Evolutionary conservation across 2,797 vertebrate genomes (phyloP), one percentile per base, ranked within the genome.

Genomic region (Fistularia tabacaria): DNA sequence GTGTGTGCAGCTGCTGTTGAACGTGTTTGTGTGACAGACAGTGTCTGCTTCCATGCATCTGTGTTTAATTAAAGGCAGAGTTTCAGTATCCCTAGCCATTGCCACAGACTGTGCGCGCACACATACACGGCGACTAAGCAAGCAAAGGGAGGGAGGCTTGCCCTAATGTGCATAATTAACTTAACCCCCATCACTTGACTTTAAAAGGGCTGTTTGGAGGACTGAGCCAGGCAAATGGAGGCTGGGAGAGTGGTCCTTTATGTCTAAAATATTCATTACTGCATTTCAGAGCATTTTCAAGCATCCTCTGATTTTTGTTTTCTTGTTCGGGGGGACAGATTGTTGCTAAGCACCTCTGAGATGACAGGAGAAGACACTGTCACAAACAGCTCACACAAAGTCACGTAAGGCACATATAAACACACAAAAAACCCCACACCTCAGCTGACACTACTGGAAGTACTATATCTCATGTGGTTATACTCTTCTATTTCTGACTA

Each of bases 21-120:
- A 78, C 83, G 77, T 77, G 80, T 73, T 76, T 87, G 78, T 87
- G 74, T 87, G 86, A 92, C 90, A 92, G 90, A 92, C 90, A 92
- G 90, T 88, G 90, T 86, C 88, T 92, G 90, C 88, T 89, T 92
- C 81, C 88, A 90, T 89, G 75, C 82, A 79, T 87, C 70, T 93
- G 93, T 92, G 87, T 93, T 93, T 95, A 93, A 95, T 95, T 95
- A 94, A 94, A 93, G 92, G 87, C 89, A 85, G 76, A 91, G 90
- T 92, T 89, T 91, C 87, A 85, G 83, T 91, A 89, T 85, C 91
- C 89, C 90, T 59, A 88, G 90, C 87, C 86, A 82, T 89, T 77
- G 82, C 90, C 80, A 83, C 85, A 86, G 64, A 49, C 55, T 46
- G 54, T 37, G 12, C 49, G 3, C 39, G 8, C 36, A 44, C 54